Percentiles rank a stretch among this genome's conserved stretches.
Conservation (phyloP, 2,113 vertebrate species). For the Nerophis ophidion region DNA sequence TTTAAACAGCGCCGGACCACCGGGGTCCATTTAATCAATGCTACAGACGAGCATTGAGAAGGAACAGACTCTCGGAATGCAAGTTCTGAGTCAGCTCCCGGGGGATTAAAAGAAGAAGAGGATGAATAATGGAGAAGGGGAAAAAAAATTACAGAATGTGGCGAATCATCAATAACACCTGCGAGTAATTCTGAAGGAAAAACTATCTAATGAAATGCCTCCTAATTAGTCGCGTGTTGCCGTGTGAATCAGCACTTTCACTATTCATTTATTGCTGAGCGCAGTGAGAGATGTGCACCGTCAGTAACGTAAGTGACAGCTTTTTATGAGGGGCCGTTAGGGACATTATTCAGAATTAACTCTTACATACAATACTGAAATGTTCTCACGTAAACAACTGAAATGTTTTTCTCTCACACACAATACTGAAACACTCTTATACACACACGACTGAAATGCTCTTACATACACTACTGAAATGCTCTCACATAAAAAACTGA, state of each 20-base stretch:
- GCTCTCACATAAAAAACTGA: too few relatives aligned
- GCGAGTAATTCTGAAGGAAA: conserved; percentile 64
- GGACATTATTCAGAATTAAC: too few relatives aligned
- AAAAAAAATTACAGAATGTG: conserved; percentile 71
- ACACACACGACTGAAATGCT: too few relatives aligned
- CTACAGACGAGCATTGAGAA: conserved; percentile 67
- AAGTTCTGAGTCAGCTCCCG: conserved; percentile 77
- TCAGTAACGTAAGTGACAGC: conserved; percentile 38
- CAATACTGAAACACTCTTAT: too few relatives aligned
- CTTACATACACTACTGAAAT: too few relatives aligned
- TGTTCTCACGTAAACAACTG: too few relatives aligned
- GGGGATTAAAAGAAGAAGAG: conserved; percentile 75
- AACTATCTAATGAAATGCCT: conserved; percentile 59
- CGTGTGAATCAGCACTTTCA: conserved; percentile 33
- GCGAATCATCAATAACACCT: conserved; percentile 74
- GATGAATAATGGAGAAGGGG: conserved; percentile 75
- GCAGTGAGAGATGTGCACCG: conserved; percentile 20
- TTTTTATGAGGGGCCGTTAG: too few relatives aligned
- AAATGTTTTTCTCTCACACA: too few relatives aligned
- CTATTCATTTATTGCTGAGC: conserved; percentile 4
- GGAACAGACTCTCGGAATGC: conserved; percentile 71
- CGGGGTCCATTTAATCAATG: conserved; percentile 73
- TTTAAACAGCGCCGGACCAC: conserved; percentile 67
- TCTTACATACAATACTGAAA: too few relatives aligned
- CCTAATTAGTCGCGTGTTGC: conserved; percentile 56